Evolutionary conservation across 2,113 vertebrate species (phyloP).

Genomic region (Pluvianellus socialis): DNA sequence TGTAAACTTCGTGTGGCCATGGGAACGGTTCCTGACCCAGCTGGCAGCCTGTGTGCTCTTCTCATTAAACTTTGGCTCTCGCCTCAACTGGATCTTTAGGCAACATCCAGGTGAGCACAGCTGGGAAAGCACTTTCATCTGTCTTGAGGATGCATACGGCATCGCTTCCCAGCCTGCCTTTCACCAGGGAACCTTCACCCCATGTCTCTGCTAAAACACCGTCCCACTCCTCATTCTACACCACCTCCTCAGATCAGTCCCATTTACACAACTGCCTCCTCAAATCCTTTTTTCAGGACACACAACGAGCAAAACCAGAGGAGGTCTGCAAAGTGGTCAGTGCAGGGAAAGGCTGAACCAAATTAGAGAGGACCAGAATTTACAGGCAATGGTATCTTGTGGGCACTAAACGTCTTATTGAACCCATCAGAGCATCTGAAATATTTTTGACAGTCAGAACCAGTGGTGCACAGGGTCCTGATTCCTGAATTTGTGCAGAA

Average conservation of each 20-base stretch:
- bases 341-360: not conserved
- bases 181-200: accelerated
- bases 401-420: not conserved
- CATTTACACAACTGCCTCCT: not conserved
- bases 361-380: not conserved
- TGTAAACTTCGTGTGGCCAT: constrained; percentile 47
- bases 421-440: not conserved
- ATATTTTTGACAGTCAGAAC: not conserved
- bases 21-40: constrained; percentile 55
- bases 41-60: not conserved
- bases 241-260: not conserved
- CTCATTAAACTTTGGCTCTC: constrained; percentile 42
- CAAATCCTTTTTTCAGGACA: not conserved
- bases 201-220: not conserved
- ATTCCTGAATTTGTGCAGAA: not conserved
- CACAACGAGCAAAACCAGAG: not conserved
- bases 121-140: constrained; percentile 51
- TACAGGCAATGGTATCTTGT: not conserved
- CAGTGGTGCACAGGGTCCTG: not conserved
- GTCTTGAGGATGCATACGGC: not conserved
- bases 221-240: accelerated
- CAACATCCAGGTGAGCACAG: constrained; percentile 60
- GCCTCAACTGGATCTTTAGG: not conserved
- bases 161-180: not conserved
- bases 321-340: not conserved